Evolutionary conservation across 2,888 invertebrate genomes (phyloP), one percentile per base, ranked within the genome.

Genomic region (Biston stratarius): DNA sequence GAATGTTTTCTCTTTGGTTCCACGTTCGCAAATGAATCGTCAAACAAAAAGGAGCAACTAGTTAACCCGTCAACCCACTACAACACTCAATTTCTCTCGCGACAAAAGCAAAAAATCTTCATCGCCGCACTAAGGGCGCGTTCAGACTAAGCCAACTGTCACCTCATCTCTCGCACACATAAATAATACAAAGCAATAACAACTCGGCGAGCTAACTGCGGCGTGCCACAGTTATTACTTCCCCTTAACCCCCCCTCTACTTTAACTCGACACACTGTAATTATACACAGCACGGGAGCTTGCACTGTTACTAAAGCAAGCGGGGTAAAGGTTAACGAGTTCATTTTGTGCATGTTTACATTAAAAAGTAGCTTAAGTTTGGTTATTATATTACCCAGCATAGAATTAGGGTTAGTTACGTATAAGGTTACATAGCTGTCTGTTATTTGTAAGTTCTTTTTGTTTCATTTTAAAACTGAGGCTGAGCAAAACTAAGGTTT

Each of bases 181-280:
- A 90, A 91, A 91, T 91, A 91, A 91, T 90, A 88, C 86, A 86
- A 83, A 81, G 90, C 87, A 90, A 91, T 91, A 91, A 90, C 89
- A 87, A 85, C 84, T 84, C 84, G 81, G 72, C 80, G 77, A 83
- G 88, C 88, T 89, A 89, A 86, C 89, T 89, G 91, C 84, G 91
- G 89, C 86, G 81, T 85, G 85, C 90, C 89, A 83, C 86, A 83
- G 87, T 91, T 91, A 91, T 91, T 91, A 87, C 89, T 80, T 77
- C 78, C 80, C 81, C 77, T 78, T 74, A 69, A 69, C 70, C 69
- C 68, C 81, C 76, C 74, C 72, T 59, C 72, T 72, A 59, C 70
- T 61, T 61, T 64, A 59, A 65, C 73, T 64, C 68, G 48, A 48
- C 68, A 61, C 67, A n/a, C 59, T 51, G 55, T 34, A 61, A 53